Evolutionary conservation across 2,797 vertebrate genomes (phyloP).

Genomic region (Synanceia verrucosa): DNA sequence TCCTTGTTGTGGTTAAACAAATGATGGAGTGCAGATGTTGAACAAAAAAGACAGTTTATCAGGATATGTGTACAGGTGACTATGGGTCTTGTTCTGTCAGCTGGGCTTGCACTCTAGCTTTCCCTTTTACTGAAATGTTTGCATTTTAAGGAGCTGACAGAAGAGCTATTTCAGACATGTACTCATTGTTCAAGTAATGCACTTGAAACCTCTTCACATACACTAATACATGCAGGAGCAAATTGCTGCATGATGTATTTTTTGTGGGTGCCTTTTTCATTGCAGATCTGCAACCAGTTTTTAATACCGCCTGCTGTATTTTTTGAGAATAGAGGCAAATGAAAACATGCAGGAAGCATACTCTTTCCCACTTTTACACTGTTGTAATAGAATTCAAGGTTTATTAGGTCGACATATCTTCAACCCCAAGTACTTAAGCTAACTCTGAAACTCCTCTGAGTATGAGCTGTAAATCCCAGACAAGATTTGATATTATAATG

Average conservation of each 20-base stretch:
- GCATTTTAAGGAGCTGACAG: slow-evolving; percentile 9
- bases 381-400: slow-evolving; percentile 10
- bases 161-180: slow-evolving; percentile 13
- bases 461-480: slow-evolving; percentile 21
- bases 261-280: neutral
- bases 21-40: slow-evolving; percentile 31
- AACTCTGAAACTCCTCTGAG: slow-evolving; percentile 11
- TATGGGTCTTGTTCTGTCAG: neutral
- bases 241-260: slow-evolving; percentile 4
- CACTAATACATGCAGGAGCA: neutral
- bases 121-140: slow-evolving; percentile 21
- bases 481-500: slow-evolving; percentile 30
- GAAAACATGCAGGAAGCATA: slow-evolving; percentile 2
- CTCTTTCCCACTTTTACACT: neutral
- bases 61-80: neutral
- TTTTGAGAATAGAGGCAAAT: neutral
- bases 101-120: neutral
- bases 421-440: slow-evolving; percentile 11
- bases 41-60: slow-evolving; percentile 36
- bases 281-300: neutral
- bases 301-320: neutral
- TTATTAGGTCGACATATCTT: slow-evolving; percentile 15
- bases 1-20: slow-evolving; percentile 48
- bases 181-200: slow-evolving; percentile 11
- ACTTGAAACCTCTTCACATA: slow-evolving; percentile 14